Evolutionary conservation across 2,113 vertebrate species (phyloP).

Genomic region (Apaloderma vittatum): DNA sequence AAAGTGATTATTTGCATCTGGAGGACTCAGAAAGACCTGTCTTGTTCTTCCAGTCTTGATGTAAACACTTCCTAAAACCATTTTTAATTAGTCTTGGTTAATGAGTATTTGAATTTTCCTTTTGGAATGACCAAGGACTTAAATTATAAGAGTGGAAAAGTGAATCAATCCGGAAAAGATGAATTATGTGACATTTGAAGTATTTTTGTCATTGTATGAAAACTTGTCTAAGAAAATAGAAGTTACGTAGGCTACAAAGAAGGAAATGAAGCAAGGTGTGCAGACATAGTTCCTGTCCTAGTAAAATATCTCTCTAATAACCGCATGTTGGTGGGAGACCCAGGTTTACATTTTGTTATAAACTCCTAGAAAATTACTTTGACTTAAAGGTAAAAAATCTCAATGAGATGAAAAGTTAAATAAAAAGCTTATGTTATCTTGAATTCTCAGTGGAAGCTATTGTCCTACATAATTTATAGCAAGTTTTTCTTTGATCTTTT

Average conservation of each 20-base stretch:
- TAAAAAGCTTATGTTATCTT: not conserved
- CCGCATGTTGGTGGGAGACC: not conserved
- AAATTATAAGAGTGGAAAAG: not conserved
- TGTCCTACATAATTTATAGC: constrained; percentile 50
- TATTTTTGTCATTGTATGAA: not conserved
- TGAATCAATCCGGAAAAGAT: not conserved
- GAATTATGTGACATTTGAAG: not conserved
- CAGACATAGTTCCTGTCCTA: not conserved
- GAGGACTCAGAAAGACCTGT: not conserved
- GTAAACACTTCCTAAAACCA: not conserved
- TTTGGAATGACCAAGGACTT: not conserved
- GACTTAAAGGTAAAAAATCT: not conserved
- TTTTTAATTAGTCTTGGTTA: not conserved
- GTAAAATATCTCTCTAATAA: not conserved
- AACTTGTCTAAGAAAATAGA: not conserved
- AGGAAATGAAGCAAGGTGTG: not conserved
- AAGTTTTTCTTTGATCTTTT: constrained; percentile 59
- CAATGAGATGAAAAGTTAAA: constrained; percentile 11
- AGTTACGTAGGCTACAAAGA: not conserved
- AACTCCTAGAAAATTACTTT: not conserved
- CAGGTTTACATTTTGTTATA: not conserved
- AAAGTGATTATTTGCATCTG: not conserved
- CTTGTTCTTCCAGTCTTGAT: not conserved
- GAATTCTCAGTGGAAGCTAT: constrained; percentile 30
- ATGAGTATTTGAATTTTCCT: not conserved